phyloP scores from a whole-genome alignment of 92 coral and sea anemone species.

The Micromussa lordhowensis region DNA sequence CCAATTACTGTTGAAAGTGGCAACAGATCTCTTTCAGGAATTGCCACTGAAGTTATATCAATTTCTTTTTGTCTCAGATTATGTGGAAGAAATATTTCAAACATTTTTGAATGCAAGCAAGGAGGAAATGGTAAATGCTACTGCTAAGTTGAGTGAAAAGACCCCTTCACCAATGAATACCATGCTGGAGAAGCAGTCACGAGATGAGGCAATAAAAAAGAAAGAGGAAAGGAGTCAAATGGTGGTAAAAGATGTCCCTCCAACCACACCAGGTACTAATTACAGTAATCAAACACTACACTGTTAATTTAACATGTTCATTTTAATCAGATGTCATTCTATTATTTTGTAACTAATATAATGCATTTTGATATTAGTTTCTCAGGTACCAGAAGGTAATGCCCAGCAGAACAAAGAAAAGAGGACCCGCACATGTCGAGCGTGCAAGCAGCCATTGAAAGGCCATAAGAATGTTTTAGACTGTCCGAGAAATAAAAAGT shows the following conservation, averaged over 20 bases:
- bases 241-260: not conserved
- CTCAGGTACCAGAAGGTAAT: not conserved
- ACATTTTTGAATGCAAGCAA: not conserved
- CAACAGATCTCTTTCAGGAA: too few species aligned
- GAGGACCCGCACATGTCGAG: too few species aligned
- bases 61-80: not conserved
- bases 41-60: too few species aligned
- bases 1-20: too few species aligned
- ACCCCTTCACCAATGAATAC: too few species aligned
- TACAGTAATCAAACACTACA: not conserved
- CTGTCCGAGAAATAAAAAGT: too few species aligned
- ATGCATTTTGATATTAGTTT: not conserved
- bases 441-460: too few species aligned
- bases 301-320: not conserved
- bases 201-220: not conserved
- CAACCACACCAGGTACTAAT: slow-evolving; percentile 1
- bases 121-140: not conserved
- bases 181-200: too few species aligned
- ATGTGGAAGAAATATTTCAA: too few species aligned
- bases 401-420: not conserved
- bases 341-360: too few species aligned
- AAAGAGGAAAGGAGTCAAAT: not conserved
- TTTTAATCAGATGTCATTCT: not conserved
- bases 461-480: too few species aligned
- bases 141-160: too few species aligned